Conservation (phyloP, 2,888 invertebrate genomes). For the Adelphocoris suturalis region DNA sequence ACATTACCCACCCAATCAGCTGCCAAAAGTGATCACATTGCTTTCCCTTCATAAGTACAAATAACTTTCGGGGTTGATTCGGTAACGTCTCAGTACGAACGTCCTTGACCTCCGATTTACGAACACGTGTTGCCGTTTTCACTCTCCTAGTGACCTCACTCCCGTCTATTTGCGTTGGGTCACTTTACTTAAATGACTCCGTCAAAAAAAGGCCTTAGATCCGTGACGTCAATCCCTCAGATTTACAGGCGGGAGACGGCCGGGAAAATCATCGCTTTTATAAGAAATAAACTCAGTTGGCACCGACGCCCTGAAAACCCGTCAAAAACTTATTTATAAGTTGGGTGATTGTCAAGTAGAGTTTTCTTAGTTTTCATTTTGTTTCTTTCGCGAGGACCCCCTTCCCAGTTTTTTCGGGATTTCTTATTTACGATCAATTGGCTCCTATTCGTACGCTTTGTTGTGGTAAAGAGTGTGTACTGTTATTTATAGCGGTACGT, state of each 20-base stretch:
- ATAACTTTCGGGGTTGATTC: no score
- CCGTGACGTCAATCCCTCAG: slow-evolving; percentile 14
- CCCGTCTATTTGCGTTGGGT: neutral
- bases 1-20: no score
- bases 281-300: slow-evolving; percentile 34
- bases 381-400: neutral
- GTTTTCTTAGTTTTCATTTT: neutral
- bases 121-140: neutral
- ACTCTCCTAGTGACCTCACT: slow-evolving; percentile 3
- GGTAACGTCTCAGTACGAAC: no score
- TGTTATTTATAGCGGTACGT: no score
- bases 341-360: slow-evolving; percentile 29
- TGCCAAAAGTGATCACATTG: no score
- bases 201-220: neutral
- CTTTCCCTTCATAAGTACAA: no score
- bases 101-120: neutral
- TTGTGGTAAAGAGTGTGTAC: no score
- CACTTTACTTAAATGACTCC: neutral
- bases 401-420: neutral
- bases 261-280: slow-evolving; percentile 8
- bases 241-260: neutral
- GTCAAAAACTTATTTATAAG: slow-evolving; percentile 26
- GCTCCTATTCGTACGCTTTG: no score
- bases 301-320: neutral
- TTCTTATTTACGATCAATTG: neutral